Conservation (phyloP, 2,888 invertebrate genomes). For the Noctua janthe region DNA sequence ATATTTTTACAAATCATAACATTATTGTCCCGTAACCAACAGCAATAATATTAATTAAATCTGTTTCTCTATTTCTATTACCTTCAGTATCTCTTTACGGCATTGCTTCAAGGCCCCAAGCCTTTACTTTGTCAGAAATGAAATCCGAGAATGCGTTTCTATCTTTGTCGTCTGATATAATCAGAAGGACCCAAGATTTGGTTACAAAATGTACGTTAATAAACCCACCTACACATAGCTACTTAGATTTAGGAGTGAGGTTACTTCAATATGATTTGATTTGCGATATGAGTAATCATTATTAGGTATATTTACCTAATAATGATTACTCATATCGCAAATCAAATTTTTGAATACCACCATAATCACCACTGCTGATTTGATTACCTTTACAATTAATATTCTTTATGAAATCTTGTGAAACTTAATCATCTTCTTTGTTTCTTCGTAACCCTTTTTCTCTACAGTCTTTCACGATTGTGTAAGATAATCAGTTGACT, state of each 20-base stretch:
- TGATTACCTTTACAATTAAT: background rate
- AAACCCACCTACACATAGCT: slow-evolving; percentile 62
- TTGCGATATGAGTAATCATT: slow-evolving; percentile 34
- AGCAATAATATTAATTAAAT: slow-evolving; percentile 54
- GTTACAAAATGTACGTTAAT: slow-evolving; percentile 65
- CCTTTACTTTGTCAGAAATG: slow-evolving; percentile 64
- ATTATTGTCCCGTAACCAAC: slow-evolving; percentile 18
- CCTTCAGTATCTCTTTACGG: slow-evolving; percentile 62
- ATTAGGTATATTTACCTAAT: slow-evolving; percentile 9
- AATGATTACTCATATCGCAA: no score
- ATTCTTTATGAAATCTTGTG: background rate
- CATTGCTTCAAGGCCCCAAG: slow-evolving; percentile 56
- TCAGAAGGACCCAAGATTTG: slow-evolving; percentile 66
- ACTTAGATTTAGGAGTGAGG: slow-evolving; percentile 49
- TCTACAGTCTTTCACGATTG: slow-evolving; percentile 18
- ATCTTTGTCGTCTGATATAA: slow-evolving; percentile 62
- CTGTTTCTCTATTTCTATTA: slow-evolving; percentile 44
- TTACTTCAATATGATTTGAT: slow-evolving; percentile 46
- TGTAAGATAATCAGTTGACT: slow-evolving; percentile 14
- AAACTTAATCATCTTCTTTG: background rate
- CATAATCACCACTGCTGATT: background rate
- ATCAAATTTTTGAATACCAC: background rate
- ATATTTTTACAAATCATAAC: slow-evolving; percentile 27
- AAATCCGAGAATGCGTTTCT: slow-evolving; percentile 67
- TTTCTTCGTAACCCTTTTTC: background rate